These are phyloP conservation scores for Neoaliturus tenellus DNA, from an alignment of 2,888 invertebrate genomes.

Conservation along the genomic window DNA sequence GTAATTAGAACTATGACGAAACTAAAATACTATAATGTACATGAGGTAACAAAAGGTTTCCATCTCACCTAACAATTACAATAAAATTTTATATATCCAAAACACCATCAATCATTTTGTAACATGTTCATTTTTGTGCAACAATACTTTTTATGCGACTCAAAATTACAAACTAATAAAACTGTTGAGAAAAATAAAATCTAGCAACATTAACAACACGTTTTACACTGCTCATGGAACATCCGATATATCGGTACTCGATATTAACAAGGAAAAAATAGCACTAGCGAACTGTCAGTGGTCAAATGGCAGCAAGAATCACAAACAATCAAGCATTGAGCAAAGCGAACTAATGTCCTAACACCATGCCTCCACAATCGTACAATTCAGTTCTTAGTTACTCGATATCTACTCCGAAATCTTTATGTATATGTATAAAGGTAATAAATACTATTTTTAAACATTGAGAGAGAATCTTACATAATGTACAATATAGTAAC, in stretches of 20 bases:
- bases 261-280: constrained; percentile 24
- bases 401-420: not conserved
- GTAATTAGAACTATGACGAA: not conserved
- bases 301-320: constrained; percentile 43
- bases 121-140: not conserved
- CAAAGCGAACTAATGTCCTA: constrained; percentile 49
- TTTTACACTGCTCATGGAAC: constrained; percentile 1
- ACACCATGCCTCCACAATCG: not conserved
- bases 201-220: constrained; percentile 25
- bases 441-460: constrained; percentile 30
- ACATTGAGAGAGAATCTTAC: constrained; percentile 13
- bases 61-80: not conserved
- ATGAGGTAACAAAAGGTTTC: not conserved
- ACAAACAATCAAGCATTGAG: constrained; percentile 45
- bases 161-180: constrained; percentile 25
- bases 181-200: constrained; percentile 27
- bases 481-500: constrained; percentile 35
- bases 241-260: not conserved
- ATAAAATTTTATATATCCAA: not conserved
- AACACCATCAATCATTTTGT: not conserved
- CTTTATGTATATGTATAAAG: constrained; percentile 27
- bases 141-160: not conserved
- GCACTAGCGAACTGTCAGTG: constrained; percentile 31
- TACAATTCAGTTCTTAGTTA: not conserved
- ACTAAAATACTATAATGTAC: not conserved